Conservation (phyloP, 1,140 invertebrate genomes). For the Drosophila sturtevanti region DNA sequence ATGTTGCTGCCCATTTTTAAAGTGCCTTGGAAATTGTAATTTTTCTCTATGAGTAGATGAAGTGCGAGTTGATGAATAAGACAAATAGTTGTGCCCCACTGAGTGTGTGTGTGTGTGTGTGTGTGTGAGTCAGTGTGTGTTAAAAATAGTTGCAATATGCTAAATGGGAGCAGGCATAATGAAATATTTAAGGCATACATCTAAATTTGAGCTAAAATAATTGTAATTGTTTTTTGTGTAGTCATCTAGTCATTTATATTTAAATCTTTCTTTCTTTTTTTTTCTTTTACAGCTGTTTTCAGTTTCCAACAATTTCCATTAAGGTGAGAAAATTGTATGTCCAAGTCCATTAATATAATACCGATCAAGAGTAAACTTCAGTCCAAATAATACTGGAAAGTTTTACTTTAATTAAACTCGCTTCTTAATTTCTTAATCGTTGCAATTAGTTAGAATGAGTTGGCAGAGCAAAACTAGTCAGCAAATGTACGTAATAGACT, state of each 20-base stretch:
- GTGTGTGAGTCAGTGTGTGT: conserved; percentile 7
- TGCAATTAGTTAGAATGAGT: not conserved
- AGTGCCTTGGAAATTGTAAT: conserved; percentile 5
- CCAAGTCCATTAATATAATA: not conserved
- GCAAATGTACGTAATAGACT: no score
- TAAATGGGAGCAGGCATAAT: conserved; percentile 11
- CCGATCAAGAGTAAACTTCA: not conserved
- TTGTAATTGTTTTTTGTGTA: conserved; percentile 3
- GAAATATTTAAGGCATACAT: not conserved
- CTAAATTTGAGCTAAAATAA: conserved; percentile 1
- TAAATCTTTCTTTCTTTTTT: no score
- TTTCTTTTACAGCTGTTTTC: conserved; percentile 5
- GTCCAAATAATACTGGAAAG: not conserved
- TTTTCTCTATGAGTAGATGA: not conserved
- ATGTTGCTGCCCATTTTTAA: conserved; percentile 26
- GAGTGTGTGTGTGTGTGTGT: conserved; percentile 14
- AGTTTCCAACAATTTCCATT: not conserved
- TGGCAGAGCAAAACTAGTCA: not conserved
- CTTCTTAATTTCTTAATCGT: not conserved
- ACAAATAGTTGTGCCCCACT: conserved; percentile 38
- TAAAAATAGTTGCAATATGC: conserved; percentile 45
- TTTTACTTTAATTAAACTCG: not conserved
- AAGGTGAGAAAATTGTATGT: not conserved
- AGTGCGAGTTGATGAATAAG: conserved; percentile 41
- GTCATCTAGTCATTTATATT: not conserved